Base-by-base conservation (phyloP, 2,888 invertebrate species). In the Micoletzkya japonica region DNA sequence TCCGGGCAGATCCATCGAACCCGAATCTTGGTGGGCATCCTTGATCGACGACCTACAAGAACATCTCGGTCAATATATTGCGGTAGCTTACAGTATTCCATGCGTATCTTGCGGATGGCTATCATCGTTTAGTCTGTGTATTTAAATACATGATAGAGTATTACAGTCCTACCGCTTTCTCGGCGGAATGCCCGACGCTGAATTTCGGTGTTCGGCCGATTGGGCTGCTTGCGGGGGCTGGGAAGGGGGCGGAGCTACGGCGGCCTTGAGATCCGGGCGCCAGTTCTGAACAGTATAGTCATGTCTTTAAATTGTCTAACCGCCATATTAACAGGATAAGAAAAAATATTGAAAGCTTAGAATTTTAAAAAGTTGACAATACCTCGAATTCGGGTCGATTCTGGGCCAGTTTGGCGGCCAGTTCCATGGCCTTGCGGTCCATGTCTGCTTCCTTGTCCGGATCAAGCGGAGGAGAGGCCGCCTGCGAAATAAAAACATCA, bases 371-470 rank as follows among this genome's bases (percentile, higher is more conserved):
- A 10, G 44, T 10, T 44, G 20, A 44, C 44, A 14, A 44, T 10
- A 67, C 67, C 39, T 67, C 67, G 56, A 67, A 67, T 24, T 67
- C 67, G 6, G 57, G 67, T 14, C 67, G 10, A 34, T 64, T 67
- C 14, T 32, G 28, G 17, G 82, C 80, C 71, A 84, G 73, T 57
- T 82, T 81, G 44, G 76, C 77, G 2, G 79, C 84, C 66, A 84
- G 71, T 50, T 82, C 84, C 69, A 82, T 81, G 3, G 84, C 82
- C 10, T 77, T 78, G 50, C 76, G 71, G 57, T 85, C 84, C 80
- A 84, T 77, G 34, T 79, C 81, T 60, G 81, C 80, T 59, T 84
- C 84, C 28, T 80, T 74, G 30, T 82, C 76, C 7, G 79, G 80
- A 69, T 82, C 80, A 28, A 74, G 72, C 7, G 75, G 72, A 30